Evolutionary conservation across 2,888 invertebrate genomes (phyloP).

Genomic region (Microplitis manilae): DNA sequence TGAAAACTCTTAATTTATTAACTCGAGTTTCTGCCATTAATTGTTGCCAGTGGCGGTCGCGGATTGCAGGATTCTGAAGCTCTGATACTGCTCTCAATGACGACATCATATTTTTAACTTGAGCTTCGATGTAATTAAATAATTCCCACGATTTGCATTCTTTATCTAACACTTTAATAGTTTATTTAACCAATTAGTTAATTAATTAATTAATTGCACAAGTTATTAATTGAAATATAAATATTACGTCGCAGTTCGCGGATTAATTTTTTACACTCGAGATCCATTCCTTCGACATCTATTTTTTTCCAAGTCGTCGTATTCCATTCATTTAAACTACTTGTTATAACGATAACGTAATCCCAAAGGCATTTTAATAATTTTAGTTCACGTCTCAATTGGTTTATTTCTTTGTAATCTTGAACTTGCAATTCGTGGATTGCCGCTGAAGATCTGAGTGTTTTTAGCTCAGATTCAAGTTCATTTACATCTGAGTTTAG

Average conservation of each 20-base stretch:
- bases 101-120: constrained; percentile 93
- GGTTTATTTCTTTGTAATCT: constrained; percentile 84
- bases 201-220: constrained; percentile 13
- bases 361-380: constrained; percentile 91
- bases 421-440: constrained; percentile 91
- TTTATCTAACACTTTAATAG: constrained; percentile 74
- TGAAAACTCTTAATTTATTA: constrained; percentile 12
- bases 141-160: constrained; percentile 82
- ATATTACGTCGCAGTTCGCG: constrained; percentile 84
- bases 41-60: constrained; percentile 94
- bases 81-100: constrained; percentile 94
- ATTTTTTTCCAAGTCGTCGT: constrained; percentile 94
- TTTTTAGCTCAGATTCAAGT: constrained; percentile 80
- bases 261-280: constrained; percentile 92
- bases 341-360: constrained; percentile 85
- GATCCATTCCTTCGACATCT: constrained; percentile 94
- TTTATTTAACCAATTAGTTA: constrained; percentile 10
- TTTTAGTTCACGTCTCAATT: constrained; percentile 84
- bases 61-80: constrained; percentile 93
- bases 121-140: constrained; percentile 84
- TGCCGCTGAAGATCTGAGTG: constrained; percentile 81
- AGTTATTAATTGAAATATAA: neutral
- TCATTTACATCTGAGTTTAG: constrained; percentile 77
- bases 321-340: constrained; percentile 93
- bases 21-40: constrained; percentile 94